These are phyloP conservation scores for Nyctibius bracteatus DNA, from an alignment of 2,113 vertebrate species.

Conservation along the genomic window DNA sequence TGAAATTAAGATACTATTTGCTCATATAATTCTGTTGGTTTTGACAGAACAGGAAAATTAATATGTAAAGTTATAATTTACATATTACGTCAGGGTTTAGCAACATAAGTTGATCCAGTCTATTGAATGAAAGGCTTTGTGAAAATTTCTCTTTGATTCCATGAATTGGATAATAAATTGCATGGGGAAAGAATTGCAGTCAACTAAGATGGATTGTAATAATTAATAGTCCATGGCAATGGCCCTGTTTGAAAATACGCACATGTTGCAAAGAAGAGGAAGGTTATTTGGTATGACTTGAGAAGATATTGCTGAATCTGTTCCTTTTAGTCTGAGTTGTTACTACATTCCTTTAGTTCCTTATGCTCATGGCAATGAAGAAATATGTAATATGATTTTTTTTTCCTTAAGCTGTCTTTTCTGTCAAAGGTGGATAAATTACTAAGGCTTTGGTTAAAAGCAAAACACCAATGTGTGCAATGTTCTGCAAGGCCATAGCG, in stretches of 20 bases:
- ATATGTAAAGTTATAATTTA: slow-evolving; percentile 6
- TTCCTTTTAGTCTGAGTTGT: neutral
- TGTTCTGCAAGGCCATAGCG: neutral
- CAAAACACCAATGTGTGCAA: neutral
- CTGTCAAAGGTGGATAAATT: neutral
- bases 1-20: slow-evolving; percentile 34
- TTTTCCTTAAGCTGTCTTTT: neutral
- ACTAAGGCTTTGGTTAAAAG: neutral
- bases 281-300: neutral
- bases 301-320: neutral
- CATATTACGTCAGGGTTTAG: neutral
- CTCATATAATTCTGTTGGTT: slow-evolving; percentile 30
- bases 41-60: slow-evolving; percentile 29
- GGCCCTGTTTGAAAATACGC: neutral
- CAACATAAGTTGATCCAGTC: neutral
- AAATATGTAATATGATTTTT: neutral
- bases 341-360: neutral
- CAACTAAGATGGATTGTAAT: neutral
- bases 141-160: neutral
- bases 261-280: neutral
- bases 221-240: neutral
- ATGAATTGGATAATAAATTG: neutral
- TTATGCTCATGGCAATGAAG: neutral
- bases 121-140: neutral
- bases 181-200: neutral